Evolutionary conservation across 2,797 vertebrate genomes (phyloP), one percentile per base, ranked within the genome.

Genomic region (Cynopterus sphinx): DNA sequence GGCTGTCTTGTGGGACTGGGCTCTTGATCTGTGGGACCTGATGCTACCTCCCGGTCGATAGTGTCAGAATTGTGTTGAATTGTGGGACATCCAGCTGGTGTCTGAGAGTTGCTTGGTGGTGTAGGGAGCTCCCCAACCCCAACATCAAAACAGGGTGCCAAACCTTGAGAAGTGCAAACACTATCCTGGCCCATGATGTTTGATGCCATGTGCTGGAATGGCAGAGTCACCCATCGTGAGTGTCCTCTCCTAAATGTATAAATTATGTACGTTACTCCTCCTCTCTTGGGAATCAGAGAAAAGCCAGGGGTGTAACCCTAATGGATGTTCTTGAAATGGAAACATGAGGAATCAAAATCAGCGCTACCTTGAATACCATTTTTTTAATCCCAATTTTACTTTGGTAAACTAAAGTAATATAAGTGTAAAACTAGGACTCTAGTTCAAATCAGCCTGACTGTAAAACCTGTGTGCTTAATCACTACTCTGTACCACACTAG

Each of bases 351-450:
- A 75, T 53, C 8, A 31, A 82, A 73, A 75, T 77, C 17, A 70
- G 19, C n/a, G 10, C 71, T 90, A 67, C 11, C 36, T 2, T 24
- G 15, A 15, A 17, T 11, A 43, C 9, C 31, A 49, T 21, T 59
- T 31, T 49, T 68, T 33, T 53, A 55, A 63, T 82, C n/a, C 57
- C 77, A 51, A 24, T 49, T 87, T 65, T 61, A 49, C 59, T 67
- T 82, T 68, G 24, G 28, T 36, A 89, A 90, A 67, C 19, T 16
- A 43, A 94, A 79, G 26, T 87, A 51, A 31, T 43, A 15, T 77
- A 57, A 73, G 17, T n/a, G 9, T 63, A 85, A 79, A 46, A 19
- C 65, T 17, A 70, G 53, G 24, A 68, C 12, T 75, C 4, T 79
- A 26, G 16, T 53, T 84, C 59, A 84, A 26, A 33, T 65, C 59